Evolutionary conservation across 1,140 invertebrate genomes (phyloP).

Genomic region (Zeugodacus cucurbitae): DNA sequence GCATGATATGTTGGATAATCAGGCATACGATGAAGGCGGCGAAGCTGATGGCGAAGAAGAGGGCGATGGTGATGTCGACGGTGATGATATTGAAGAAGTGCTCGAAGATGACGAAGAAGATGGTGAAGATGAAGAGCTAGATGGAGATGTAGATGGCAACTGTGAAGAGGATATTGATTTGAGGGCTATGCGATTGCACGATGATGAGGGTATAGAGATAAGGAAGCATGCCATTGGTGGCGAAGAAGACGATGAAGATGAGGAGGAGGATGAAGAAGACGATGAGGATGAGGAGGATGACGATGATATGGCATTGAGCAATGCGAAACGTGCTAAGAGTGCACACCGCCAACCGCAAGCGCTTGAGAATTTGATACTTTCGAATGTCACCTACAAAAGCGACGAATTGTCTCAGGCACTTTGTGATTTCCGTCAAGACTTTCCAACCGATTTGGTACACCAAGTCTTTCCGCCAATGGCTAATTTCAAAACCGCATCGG

Average conservation of each 20-base stretch:
- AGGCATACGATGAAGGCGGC: slow-evolving; percentile 33
- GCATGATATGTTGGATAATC: neutral
- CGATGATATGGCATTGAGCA: slow-evolving; percentile 42
- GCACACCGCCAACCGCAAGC: slow-evolving; percentile 47
- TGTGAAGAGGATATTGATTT: slow-evolving; percentile 13
- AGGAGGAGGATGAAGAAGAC: slow-evolving; percentile 29
- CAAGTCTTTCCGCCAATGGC: slow-evolving; percentile 56
- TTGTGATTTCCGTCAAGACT: slow-evolving; percentile 59
- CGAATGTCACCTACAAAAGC: slow-evolving; percentile 50
- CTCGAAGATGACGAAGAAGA: slow-evolving; percentile 46
- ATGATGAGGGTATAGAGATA: neutral
- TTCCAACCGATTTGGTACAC: slow-evolving; percentile 57
- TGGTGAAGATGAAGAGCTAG: neutral
- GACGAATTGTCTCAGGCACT: slow-evolving; percentile 53
- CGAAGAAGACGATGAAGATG: slow-evolving; percentile 46
- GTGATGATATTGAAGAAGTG: slow-evolving; percentile 57
- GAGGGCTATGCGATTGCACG: neutral
- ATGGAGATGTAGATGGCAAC: slow-evolving; percentile 30
- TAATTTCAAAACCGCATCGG: slow-evolving; percentile 55
- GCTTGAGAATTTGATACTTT: slow-evolving; percentile 58
- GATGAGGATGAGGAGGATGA: slow-evolving; percentile 45
- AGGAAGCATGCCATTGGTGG: neutral
- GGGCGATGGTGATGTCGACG: slow-evolving; percentile 29
- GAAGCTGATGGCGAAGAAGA: slow-evolving; percentile 46
- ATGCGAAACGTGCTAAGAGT: slow-evolving; percentile 55